Evolutionary conservation across 2,888 invertebrate species (phyloP), one percentile per base, ranked within the genome.

Genomic region (Eremobia ochroleuca): DNA sequence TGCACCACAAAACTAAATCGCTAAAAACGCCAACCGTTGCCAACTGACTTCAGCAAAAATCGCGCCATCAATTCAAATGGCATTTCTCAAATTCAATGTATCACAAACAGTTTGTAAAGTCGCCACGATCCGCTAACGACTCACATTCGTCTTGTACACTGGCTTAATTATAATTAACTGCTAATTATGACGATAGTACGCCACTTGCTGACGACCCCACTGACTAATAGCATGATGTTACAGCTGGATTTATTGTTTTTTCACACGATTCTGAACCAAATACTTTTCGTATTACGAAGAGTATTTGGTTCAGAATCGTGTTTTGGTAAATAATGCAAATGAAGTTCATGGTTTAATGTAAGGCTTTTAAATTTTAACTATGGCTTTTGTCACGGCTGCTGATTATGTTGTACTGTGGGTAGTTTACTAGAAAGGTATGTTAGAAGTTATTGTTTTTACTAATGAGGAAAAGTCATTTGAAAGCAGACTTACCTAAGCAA

Each of bases 161-260:
- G 79, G 87, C 90, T 91, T 92, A 91, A 92, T 93, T 93, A 91
- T 92, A 92, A 94, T 93, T 91, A 92, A 90, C 91, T 92, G 94
- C 87, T 94, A 93, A 94, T 93, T 92, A 93, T 90, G 86, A 87
- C 85, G 88, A 88, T 89, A 87, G 82, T 87, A 87, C 86, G 83
- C 87, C 87, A 89, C 86, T 88, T 86, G 82, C 87, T 85, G 85
- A 85, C 83, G 84, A 87, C 83, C 85, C 77, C 76, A 76, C 81
- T 91, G 86, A 91, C 79, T 86, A 89, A 89, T 87, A 61, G 76
- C 80, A 55, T 86, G 71, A 74, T 76, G 77, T 78, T 79, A 82
- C 71, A 71, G 64, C n/a, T 76, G 67, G 79, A 88, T 81, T 78
- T 87, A 82, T 87, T 77, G 76, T 82, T 79, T 86, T 82, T 83